Base-by-base conservation (phyloP, 2,888 invertebrate species). In the Chorisops tibialis region DNA sequence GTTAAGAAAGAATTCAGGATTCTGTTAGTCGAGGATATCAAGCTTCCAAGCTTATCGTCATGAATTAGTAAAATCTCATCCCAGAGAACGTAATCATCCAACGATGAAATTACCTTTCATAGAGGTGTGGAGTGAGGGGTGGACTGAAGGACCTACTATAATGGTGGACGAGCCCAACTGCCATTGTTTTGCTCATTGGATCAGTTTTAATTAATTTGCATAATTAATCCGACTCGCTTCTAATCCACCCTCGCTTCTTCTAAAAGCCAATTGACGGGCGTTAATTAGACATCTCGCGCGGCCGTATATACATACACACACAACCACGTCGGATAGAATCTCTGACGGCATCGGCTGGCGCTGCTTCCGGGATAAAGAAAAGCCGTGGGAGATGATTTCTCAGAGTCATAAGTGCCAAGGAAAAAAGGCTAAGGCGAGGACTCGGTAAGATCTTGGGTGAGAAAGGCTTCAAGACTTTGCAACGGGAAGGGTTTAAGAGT, bases 131-230 rank as follows among this genome's bases (percentile, higher is more conserved):
- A 38, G n/a, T n/a, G n/a, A 52, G 35, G 18, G 22, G 4, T 30
- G 11, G 19, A 6, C 39, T 39, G n/a, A 50, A 11, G 14, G 16
- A 41, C 6, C 16, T 12, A 6, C 41, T 11, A 41, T 11, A 18
- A 9, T 18, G 14, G 48, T 21, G 22, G 22, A 22, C 9, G 24
- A 12, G 48, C 12, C 43, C 43, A 18, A 21, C 18, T 43, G 45
- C 45, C 39, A 43, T 45, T 56, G 56, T 62, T 59, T 48, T 59
- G 30, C 51, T 58, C 56, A 35, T 50, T 61, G 61, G 61, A 63
- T 63, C 63, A 63, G 56, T 63, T 63, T 59, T 63, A 61, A 63
- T 61, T 63, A 63, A 63, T 63, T 63, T 63, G 52, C 63, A 63
- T 63, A 63, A 63, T 63, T 63, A 63, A 61, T 63, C 47, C 49